A percentile compares a stretch with the other conserved stretches of the same genome.
Evolutionary conservation across 1,140 invertebrate genomes (phyloP).

Genomic region (Agraylea sexmaculata): DNA sequence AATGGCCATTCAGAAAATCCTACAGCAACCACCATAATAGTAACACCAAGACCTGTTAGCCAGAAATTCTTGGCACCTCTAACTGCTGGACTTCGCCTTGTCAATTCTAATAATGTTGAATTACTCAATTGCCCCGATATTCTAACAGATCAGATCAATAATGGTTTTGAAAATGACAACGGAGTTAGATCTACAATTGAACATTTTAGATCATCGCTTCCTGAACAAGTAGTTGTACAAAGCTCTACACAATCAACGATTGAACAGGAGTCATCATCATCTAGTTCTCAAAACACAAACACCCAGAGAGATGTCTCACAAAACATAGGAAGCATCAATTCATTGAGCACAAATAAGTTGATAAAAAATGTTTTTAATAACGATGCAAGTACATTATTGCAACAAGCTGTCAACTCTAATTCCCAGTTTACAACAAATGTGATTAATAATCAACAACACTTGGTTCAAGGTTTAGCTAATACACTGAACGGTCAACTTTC

Average conservation of each 20-base stretch:
- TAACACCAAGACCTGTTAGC: constrained; percentile 28
- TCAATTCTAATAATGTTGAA: constrained; percentile 21
- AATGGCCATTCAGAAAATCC: constrained; percentile 23
- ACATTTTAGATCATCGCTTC: constrained; percentile 12
- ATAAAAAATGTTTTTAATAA: too few species aligned
- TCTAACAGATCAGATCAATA: constrained; percentile 15
- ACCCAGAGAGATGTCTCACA: too few species aligned
- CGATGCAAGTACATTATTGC: too few species aligned
- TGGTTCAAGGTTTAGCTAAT: too few species aligned
- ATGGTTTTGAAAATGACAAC: constrained; percentile 15
- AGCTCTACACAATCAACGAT: not conserved
- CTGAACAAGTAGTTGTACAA: constrained; percentile 6
- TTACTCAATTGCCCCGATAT: constrained; percentile 13
- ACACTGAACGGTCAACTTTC: too few species aligned
- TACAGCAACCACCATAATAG: constrained; percentile 26
- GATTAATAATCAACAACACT: not conserved
- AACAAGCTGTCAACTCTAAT: too few species aligned
- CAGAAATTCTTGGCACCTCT: constrained; percentile 31
- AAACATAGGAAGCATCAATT: too few species aligned
- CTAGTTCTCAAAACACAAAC: too few species aligned
- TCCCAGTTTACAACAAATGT: too few species aligned
- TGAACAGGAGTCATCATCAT: too few species aligned
- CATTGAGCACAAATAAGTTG: too few species aligned
- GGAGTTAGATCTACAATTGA: constrained; percentile 13
- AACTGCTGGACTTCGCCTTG: constrained; percentile 28